Evolutionary conservation across 2,797 vertebrate species (phyloP).

Genomic region (Crocodylus rhombifer): DNA sequence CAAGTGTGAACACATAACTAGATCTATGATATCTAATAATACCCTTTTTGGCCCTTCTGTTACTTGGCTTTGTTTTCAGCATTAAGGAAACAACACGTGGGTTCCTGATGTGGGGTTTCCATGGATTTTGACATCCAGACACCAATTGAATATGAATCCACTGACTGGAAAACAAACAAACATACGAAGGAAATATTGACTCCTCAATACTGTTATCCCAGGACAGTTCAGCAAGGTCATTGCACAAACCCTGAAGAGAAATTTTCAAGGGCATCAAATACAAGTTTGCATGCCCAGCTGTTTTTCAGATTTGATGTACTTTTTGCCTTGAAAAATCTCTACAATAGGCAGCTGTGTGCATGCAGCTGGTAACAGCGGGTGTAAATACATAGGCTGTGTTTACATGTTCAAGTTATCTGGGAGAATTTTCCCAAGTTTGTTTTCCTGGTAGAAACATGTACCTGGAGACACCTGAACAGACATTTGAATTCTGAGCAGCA

Average conservation of each 20-base stretch:
- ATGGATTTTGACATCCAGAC: not conserved
- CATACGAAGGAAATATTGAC: not conserved
- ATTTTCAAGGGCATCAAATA: not conserved
- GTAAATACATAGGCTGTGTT: too few species aligned
- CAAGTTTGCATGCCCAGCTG: not conserved
- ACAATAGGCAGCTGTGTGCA: not conserved
- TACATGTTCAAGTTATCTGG: too few species aligned
- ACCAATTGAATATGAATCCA: not conserved
- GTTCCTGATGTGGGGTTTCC: not conserved
- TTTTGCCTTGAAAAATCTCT: not conserved
- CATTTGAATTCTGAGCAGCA: too few species aligned
- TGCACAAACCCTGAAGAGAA: not conserved
- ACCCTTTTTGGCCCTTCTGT: not conserved
- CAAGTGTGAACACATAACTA: not conserved
- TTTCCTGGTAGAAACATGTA: too few species aligned
- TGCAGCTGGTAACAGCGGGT: not conserved
- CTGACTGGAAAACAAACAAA: not conserved
- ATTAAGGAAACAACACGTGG: not conserved
- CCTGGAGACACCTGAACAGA: too few species aligned
- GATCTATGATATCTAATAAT: not conserved
- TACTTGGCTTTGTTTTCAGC: not conserved
- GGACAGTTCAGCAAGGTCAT: not conserved
- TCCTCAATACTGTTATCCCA: not conserved
- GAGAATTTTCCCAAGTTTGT: too few species aligned
- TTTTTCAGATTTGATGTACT: fast-evolving